Base-by-base conservation (phyloP, 2,888 invertebrate species). In the Amphipoea oculea region DNA sequence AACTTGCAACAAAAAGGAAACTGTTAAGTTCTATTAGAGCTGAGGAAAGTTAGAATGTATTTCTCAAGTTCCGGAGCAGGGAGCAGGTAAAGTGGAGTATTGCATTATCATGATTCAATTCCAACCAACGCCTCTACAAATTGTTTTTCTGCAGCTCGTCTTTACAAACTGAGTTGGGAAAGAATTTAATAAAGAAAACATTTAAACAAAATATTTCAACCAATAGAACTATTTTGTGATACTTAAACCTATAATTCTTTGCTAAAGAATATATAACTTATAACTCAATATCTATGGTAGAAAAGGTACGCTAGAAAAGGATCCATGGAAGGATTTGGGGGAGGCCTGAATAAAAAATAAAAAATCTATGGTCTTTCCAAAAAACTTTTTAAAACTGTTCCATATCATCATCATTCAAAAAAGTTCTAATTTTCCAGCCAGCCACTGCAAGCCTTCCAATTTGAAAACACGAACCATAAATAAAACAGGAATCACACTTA, bases 61-160 rank as follows among this genome's bases (percentile, higher is more conserved):
- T 79, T 84, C 70, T 86, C 74, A 84, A 86, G 73, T 86, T 78
- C 73, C 51, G 42, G 63, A 78, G 57, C 60, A 72, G 57, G 74
- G 29, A 78, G 73, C 73, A 78, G 63, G 73, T 84, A 84, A 66
- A 86, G 83, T 82, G 72, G 83, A 76, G 62, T 76, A 83, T 83
- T 83, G 83, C 60, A 83, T 86, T 83, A 83, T 70, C 83, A 83
- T 84, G 84, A 84, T 84, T 84, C 86, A 84, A 86, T 84, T 83
- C 79, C 74, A 17, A 74, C 63, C 79, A 68, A 84, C 79, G 84
- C 84, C 63, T 78, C 29, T 48, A 69, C 84, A 78, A 83, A 83
- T 82, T 70, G 83, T 86, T 76, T 76, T 81, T 67, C 63, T 68
- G 54, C 75, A 68, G 42, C 45, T 66, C 54, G 42, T 40, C 73